Base-by-base conservation (phyloP, 1,140 invertebrate genomes). In the Drosophila eugracilis region DNA sequence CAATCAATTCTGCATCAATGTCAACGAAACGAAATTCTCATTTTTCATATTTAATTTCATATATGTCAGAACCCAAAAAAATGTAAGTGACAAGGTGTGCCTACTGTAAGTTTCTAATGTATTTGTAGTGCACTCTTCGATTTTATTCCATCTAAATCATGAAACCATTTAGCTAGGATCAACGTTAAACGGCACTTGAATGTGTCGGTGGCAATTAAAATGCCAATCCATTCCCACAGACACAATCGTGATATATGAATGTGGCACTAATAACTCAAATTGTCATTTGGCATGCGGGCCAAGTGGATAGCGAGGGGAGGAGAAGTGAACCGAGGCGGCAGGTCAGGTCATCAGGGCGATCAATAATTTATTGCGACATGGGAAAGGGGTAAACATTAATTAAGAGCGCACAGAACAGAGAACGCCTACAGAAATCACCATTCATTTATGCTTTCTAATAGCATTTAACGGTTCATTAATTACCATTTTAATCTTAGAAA, bases 121-220 rank as follows among this genome's bases (percentile, higher is more conserved):
- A 28, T 10, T 47, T 28, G 24, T n/a, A 9, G 10, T 3, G 15
- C n/a, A 12, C 5, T 17, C n/a, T 47, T 39, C 28, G 59, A 44
- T 37, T 22, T 7, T 14, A 45, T 42, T 34, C 19, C 24, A 47
- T 47, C 55, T 63, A 60, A 59, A 63, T 60, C 54, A 63, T 30
- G 21, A 22, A 63, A 24, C 19, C 30, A 28, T 37, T 55, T 36
- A 34, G 49, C 49, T 15, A n/a, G 49, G 32, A 36, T 49, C 4
- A n/a, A 21, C 22, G 37, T 30, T 65, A 62, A 47, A 24, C 62
- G 49, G 22, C 63, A 67, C 63, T 67, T 67, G 62, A 67, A 53
- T 52, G 62, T 67, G 47, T 67, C 62, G 28, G 7, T 42, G 60
- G 79, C 79, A 83, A 78, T 83, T 85, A 75, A 85, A 84, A 85